These are phyloP conservation scores for Apus apus DNA, from an alignment of 2,113 vertebrate genomes.

Conservation along the genomic window DNA sequence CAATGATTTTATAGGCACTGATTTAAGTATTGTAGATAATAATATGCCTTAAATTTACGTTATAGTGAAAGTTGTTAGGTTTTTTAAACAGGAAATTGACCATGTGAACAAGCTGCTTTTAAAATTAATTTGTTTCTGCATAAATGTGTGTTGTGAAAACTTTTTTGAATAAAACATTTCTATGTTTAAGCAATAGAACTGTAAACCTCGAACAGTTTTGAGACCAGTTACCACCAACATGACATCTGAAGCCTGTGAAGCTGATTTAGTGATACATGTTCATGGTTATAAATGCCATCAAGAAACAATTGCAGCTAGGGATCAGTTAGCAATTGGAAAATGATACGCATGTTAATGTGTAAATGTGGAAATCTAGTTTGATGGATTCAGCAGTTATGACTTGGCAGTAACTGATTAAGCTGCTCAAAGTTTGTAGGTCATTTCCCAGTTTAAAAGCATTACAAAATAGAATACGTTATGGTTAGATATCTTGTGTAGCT, in stretches of 20 bases:
- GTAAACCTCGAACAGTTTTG: neutral
- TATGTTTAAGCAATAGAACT: neutral
- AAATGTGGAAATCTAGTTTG: conserved; percentile 30
- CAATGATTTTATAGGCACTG: neutral
- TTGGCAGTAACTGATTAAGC: neutral
- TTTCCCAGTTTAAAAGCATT: conserved; percentile 16
- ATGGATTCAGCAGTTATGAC: conserved; percentile 11
- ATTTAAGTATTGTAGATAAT: neutral
- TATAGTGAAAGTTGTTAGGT: neutral
- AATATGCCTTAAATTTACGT: neutral
- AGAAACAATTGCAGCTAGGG: neutral
- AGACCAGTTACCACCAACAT: neutral
- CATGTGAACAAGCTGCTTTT: neutral
- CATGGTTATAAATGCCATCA: neutral
- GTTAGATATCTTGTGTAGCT: neutral
- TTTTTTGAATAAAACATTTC: neutral
- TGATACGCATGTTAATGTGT: neutral
- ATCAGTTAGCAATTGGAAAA: conserved; percentile 19
- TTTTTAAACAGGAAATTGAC: neutral
- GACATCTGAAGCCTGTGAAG: neutral
- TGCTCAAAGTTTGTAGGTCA: neutral
- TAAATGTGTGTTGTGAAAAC: neutral
- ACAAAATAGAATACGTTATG: neutral
- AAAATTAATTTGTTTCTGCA: neutral
- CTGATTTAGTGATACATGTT: neutral